phyloP scores from a whole-genome alignment of 2,797 vertebrate species.

The Helicolenus hilgendorfi region DNA sequence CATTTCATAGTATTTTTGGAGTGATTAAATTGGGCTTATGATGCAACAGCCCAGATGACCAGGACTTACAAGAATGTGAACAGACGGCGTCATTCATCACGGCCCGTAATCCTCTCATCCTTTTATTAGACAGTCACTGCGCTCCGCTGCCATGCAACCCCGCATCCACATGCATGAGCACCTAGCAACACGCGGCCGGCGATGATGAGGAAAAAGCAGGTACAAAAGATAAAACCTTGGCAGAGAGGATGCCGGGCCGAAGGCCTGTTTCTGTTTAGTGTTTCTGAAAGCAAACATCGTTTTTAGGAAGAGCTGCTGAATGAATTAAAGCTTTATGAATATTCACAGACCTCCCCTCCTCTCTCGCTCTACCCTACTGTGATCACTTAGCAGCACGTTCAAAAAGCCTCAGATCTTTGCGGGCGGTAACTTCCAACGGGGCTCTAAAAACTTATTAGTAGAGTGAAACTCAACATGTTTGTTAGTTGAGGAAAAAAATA shows the following conservation, averaged over 20 bases:
- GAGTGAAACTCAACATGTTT: constrained; percentile 41
- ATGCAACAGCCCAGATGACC: constrained; percentile 84
- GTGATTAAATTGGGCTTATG: constrained; percentile 85
- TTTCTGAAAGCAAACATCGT: constrained; percentile 61
- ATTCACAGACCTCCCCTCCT: constrained; percentile 64
- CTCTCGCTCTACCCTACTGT: constrained; percentile 39
- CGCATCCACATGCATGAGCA: constrained; percentile 44
- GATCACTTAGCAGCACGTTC: constrained; percentile 57
- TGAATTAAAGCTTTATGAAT: constrained; percentile 69
- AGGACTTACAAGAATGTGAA: constrained; percentile 83
- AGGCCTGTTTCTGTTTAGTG: constrained; percentile 50
- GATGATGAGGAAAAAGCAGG: not conserved
- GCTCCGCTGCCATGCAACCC: constrained; percentile 35
- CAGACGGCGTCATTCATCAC: constrained; percentile 81
- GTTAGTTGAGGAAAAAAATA: constrained; percentile 20
- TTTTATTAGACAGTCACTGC: constrained; percentile 79
- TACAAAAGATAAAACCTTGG: not conserved
- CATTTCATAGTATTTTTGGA: constrained; percentile 64
- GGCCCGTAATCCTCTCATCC: constrained; percentile 78
- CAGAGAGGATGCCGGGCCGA: not conserved
- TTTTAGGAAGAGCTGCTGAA: constrained; percentile 43
- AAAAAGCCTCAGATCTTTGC: constrained; percentile 65
- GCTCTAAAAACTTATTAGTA: constrained; percentile 37
- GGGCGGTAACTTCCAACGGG: constrained; percentile 30
- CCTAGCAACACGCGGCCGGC: not conserved